A percentile compares a stretch with the other conserved stretches of the same genome.
These are phyloP conservation scores for Heliconius himera DNA, from an alignment of 1,140 invertebrate genomes.

Conservation along the genomic window DNA sequence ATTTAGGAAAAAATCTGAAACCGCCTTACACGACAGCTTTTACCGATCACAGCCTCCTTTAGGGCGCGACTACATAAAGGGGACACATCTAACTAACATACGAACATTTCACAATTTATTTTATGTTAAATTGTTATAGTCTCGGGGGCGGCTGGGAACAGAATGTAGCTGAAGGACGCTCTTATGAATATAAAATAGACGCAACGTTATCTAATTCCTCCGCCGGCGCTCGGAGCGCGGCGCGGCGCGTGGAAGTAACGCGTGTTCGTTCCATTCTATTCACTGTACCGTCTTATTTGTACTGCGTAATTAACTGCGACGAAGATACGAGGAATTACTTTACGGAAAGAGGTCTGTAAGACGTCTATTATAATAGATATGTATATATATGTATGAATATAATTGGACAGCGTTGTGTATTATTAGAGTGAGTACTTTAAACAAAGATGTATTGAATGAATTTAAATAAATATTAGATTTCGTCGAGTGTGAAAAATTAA, in stretches of 20 bases:
- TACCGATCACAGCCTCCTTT: no score
- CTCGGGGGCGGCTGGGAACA: background rate
- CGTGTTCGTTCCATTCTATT: background rate
- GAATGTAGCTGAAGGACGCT: background rate
- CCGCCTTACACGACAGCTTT: background rate
- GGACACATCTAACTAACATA: background rate
- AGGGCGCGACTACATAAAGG: no score
- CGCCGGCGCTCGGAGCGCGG: background rate
- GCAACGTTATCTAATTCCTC: background rate
- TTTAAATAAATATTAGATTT: no score
- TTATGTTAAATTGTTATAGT: background rate
- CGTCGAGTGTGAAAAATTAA: no score
- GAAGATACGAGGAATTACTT: background rate
- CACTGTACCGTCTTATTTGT: background rate
- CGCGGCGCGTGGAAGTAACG: background rate
- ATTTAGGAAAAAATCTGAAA: no score
- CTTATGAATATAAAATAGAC: background rate
- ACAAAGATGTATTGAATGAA: no score
- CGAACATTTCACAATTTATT: background rate
- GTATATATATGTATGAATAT: background rate
- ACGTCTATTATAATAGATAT: background rate
- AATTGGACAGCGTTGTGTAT: no score
- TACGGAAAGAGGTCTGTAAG: background rate
- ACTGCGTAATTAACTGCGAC: slow-evolving; percentile 1
- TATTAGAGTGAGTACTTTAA: no score